Percentiles rank a stretch among this genome's conserved stretches.
These are phyloP conservation scores for Zosterops hypoxanthus DNA, from an alignment of 2,113 vertebrate genomes.

Conservation along the genomic window DNA sequence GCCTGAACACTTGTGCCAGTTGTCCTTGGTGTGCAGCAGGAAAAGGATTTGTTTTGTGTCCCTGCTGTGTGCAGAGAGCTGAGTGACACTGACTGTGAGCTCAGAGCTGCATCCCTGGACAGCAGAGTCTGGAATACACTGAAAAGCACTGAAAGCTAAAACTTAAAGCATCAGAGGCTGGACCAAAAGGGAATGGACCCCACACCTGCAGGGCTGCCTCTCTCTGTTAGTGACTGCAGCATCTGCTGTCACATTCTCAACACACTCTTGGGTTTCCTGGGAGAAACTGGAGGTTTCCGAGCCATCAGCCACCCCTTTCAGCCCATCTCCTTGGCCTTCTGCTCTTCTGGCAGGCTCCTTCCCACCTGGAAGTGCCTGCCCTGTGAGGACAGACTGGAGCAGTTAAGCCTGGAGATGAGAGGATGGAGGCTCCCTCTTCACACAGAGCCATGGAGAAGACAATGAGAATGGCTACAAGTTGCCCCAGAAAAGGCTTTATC, in stretches of 20 bases:
- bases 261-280: fast-evolving
- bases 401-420: background rate
- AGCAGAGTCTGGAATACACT: fast-evolving
- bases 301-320: background rate
- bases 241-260: fast-evolving
- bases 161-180: background rate
- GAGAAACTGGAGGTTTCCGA: background rate
- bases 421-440: background rate
- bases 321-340: background rate
- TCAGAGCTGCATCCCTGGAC: background rate
- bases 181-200: background rate
- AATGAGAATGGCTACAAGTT: background rate
- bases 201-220: background rate
- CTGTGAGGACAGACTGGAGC: background rate
- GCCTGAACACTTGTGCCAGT: too few relatives aligned
- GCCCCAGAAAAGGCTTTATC: background rate
- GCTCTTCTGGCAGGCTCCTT: background rate
- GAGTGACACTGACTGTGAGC: background rate
- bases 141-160: fast-evolving
- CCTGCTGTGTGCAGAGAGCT: background rate
- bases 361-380: background rate
- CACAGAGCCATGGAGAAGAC: background rate
- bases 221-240: fast-evolving
- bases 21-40: too few relatives aligned
- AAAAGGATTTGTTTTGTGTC: too few relatives aligned